Conservation (phyloP, 1,140 invertebrate species). For the Colletes latitarsis region DNA sequence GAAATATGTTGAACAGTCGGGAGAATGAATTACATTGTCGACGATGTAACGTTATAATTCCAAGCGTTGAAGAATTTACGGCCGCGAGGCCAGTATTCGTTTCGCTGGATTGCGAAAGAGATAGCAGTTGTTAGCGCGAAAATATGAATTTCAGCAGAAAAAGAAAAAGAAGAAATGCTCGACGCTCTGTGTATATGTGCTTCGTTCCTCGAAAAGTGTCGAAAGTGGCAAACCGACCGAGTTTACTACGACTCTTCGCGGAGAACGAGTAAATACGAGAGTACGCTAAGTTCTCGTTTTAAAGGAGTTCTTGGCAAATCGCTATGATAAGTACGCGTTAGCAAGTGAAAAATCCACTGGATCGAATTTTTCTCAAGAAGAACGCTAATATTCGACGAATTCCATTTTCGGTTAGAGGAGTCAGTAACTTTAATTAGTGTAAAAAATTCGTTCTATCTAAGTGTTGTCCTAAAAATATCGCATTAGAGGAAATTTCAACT, state of each 20-base stretch:
- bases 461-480: no score
- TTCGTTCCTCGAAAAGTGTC: background rate
- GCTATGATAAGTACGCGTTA: background rate
- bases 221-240: slow-evolving; percentile 8
- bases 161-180: background rate
- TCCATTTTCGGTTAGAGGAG: background rate
- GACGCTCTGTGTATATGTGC: background rate
- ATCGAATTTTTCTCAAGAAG: background rate
- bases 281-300: background rate
- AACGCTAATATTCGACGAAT: slow-evolving; percentile 7
- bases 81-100: slow-evolving; percentile 9
- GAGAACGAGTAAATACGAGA: background rate
- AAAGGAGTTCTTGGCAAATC: background rate
- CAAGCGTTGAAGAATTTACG: slow-evolving; percentile 29
- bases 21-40: slow-evolving; percentile 2
- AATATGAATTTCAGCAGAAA: slow-evolving; percentile 32
- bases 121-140: slow-evolving; percentile 1
- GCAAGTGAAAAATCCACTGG: background rate
- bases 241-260: background rate
- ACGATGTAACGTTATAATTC: background rate
- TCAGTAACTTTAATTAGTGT: no score
- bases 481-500: no score
- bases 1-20: background rate
- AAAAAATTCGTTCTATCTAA: no score
- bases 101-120: slow-evolving; percentile 24